A percentile compares a stretch with the other conserved stretches of the same genome.
Evolutionary conservation across 2,888 invertebrate species (phyloP).

Genomic region (Lasioglossum villosulum): DNA sequence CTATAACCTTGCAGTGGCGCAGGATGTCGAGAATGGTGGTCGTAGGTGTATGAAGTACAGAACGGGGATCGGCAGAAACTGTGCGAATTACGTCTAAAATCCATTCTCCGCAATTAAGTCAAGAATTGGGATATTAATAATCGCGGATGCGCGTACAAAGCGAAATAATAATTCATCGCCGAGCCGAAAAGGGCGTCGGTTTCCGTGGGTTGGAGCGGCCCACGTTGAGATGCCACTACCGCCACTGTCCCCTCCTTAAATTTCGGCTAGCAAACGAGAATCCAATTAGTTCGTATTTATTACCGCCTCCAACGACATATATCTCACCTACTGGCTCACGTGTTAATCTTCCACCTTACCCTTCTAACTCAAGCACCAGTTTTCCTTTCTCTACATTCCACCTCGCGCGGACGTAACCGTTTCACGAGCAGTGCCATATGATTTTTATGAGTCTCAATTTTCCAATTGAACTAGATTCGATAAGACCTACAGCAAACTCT

Average conservation of each 20-base stretch:
- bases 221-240: conserved; percentile 25
- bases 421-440: not conserved
- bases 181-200: conserved; percentile 63
- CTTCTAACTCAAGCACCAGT: not conserved
- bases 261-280: conserved; percentile 76
- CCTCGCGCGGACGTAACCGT: conserved; percentile 14
- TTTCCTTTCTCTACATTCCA: conserved; percentile 22
- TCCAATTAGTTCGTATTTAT: conserved; percentile 82
- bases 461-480: not conserved
- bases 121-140: conserved; percentile 82
- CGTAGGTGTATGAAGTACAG: conserved; percentile 19
- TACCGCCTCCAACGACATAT: conserved; percentile 73
- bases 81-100: conserved; percentile 72
- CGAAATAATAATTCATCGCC: conserved; percentile 81
- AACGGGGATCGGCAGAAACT: conserved; percentile 27
- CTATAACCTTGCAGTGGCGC: conserved; percentile 3
- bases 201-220: conserved; percentile 25
- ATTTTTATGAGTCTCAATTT: not conserved
- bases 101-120: conserved; percentile 82
- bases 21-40: conserved; percentile 30
- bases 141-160: conserved; percentile 82
- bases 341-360: conserved; percentile 74
- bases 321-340: conserved; percentile 67
- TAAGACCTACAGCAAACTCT: not conserved
- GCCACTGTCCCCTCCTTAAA: conserved; percentile 24